Evolutionary conservation across 2,888 invertebrate species (phyloP).

Genomic region (Nemoura dubitans): DNA sequence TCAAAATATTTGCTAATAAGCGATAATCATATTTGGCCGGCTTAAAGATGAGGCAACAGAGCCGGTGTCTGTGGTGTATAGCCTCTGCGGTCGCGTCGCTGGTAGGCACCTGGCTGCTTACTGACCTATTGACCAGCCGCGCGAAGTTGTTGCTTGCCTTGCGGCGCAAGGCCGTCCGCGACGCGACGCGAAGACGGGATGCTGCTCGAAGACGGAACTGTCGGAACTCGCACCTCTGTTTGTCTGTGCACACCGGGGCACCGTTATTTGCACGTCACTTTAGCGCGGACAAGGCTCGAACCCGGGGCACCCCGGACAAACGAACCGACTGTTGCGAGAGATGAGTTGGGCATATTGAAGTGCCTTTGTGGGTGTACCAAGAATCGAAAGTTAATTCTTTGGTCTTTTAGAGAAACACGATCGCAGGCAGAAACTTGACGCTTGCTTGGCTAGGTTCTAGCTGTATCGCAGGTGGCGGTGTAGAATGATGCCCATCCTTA

Average conservation of each 20-base stretch:
- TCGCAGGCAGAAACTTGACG: background rate
- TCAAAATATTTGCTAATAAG: background rate
- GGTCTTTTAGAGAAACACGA: too few species aligned
- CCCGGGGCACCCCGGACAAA: background rate
- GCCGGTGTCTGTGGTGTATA: background rate
- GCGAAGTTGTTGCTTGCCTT: conserved; percentile 18
- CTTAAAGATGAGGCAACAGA: background rate
- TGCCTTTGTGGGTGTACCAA: too few species aligned
- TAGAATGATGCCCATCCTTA: background rate
- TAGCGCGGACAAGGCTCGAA: background rate
- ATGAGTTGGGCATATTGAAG: too few species aligned
- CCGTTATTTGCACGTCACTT: background rate
- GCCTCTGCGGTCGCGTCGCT: too few species aligned
- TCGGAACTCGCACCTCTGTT: background rate
- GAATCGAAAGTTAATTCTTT: too few species aligned
- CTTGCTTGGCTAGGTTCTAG: too few species aligned
- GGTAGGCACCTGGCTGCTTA: too few species aligned
- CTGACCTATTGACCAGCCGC: conserved; percentile 35
- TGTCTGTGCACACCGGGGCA: background rate
- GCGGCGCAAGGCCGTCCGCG: conserved; percentile 32
- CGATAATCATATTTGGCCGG: conserved; percentile 15
- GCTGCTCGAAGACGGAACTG: background rate
- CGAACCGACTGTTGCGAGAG: too few species aligned
- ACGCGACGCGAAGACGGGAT: background rate
- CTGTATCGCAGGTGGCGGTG: background rate